phyloP scores from a whole-genome alignment of 2,797 vertebrate species.

The Neosilurus hyrtlii region DNA sequence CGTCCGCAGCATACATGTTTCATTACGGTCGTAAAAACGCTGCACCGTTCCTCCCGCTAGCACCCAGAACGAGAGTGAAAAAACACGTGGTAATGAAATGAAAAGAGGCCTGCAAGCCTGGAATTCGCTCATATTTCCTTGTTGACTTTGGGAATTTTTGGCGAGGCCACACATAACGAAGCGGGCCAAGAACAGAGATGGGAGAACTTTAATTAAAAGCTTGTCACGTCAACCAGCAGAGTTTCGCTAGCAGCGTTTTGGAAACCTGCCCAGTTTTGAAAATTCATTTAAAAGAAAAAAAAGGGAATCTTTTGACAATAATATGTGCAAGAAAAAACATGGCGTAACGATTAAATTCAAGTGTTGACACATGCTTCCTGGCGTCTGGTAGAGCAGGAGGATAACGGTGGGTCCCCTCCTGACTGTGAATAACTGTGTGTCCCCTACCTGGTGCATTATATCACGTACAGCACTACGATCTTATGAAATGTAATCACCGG shows the following conservation, averaged over 20 bases:
- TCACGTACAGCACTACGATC: not conserved
- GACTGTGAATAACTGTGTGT: no score
- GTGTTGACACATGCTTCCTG: slow-evolving; percentile 19
- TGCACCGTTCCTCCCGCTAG: slow-evolving; percentile 66
- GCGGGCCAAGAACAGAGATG: slow-evolving; percentile 27
- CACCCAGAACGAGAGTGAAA: slow-evolving; percentile 66
- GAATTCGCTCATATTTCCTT: slow-evolving; percentile 72
- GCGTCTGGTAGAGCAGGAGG: not conserved
- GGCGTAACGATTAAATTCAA: slow-evolving; percentile 8
- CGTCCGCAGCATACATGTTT: slow-evolving; percentile 66
- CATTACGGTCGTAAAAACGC: slow-evolving; percentile 69
- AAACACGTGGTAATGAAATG: slow-evolving; percentile 80
- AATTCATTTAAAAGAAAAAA: not conserved
- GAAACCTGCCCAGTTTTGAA: not conserved
- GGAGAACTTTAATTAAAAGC: slow-evolving; percentile 96
- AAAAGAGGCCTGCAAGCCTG: slow-evolving; percentile 73
- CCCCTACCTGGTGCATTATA: not conserved
- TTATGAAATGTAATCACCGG: not conserved
- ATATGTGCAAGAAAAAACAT: not conserved
- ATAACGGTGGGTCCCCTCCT: not conserved
- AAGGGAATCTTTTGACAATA: not conserved
- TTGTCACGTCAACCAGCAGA: slow-evolving; percentile 81
- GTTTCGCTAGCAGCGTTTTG: slow-evolving; percentile 75
- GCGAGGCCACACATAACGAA: slow-evolving; percentile 65
- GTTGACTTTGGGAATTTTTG: slow-evolving; percentile 75